Base-by-base conservation (phyloP, 2,797 vertebrate species). In the Girardinus metallicus region DNA sequence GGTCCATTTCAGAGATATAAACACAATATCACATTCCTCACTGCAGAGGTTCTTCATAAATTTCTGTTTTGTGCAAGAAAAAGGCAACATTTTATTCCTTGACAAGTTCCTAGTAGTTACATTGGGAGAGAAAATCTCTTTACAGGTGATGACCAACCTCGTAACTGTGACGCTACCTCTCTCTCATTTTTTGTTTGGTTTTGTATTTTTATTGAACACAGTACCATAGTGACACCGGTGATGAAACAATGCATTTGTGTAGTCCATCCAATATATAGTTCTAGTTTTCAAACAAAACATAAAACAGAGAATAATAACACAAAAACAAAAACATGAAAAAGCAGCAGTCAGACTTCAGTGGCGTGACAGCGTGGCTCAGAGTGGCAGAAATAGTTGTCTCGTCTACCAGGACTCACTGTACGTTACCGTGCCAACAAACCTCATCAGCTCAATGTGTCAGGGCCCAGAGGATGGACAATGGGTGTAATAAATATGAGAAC, bases 41-140 rank as follows among this genome's bases (percentile, higher is more conserved):
- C 96, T 96, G 93, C 95, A 96, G 97, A 97, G 96, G 96, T 96
- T 96, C 96, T 93, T 97, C 96, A 98, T 99, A 99, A 97, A 98
- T 97, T 97, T 98, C 96, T 99, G 97, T 98, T 98, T 98, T 99
- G 96, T 99, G 99, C 97, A 99, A 97, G 97, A 96, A 98, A 96
- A 99, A 99, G 98, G 98, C 98, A 99, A 98, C 97, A 96, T 96
- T 97, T 98, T 97, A 90, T 92, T 96, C 95, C 85, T 92, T 85
- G 95, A 97, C 95, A 96, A 96, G 96, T 96, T 98, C 95, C 91
- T 97, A 96, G 97, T 97, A 97, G 96, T 98, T 97, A 98, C 96
- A 97, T 95, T 90, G 93, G 90, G 93, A 44, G 43, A 43, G 12
- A 91, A 96, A 94, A 97, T 95, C 90, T 96, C 95, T 99, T 96